Evolutionary conservation across 2,888 invertebrate species (phyloP), one percentile per base, ranked within the genome.

Genomic region (Oxytorus armatus): DNA sequence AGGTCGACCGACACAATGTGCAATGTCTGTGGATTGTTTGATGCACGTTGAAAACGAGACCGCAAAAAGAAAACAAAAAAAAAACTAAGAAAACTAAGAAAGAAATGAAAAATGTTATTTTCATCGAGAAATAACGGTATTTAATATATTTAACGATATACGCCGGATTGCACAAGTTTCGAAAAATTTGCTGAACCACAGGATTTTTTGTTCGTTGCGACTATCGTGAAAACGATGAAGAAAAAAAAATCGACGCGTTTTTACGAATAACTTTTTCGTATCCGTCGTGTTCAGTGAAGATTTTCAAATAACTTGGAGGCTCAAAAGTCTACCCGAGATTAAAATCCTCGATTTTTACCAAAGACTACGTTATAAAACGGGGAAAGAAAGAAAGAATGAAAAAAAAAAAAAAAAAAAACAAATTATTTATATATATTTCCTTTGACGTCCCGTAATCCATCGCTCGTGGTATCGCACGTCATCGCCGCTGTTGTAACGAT

Each of bases 1-100:
- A 76, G 70, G 82, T 80, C 77, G 61, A 51, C 53, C 75, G 63
- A 80, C 70, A 74, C 74, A 55, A 75, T 55, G 77, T 82, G 82
- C 82, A 80, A 80, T 82, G 80, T 75, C 75, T 75, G 74, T 69
- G 49, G 47, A 42, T 72, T 49, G 63, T 70, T 57, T 42, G 18
- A 66, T 23, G 39, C 29, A 44, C 49, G 14, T 5, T 2, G 14
- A 68, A 44, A 72, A 23, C 16, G 33, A 70, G 25, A 8, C 42
- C 36, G 61, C 8, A 66, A 39, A 36, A 36, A 18, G 42, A 29
- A 29, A 44, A 21, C 33, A 57, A 57, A 59, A 42, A 11, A 51
- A 21, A 42, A 68, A 25, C 4, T 7, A 42, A n/a, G n/a, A n/a
- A n/a, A n/a, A n/a, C n/a, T n/a, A n/a, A n/a, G n/a, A n/a, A n/a